Percentiles rank a stretch among this genome's conserved stretches.
These are phyloP conservation scores for Halictus rubicundus DNA, from an alignment of 1,140 invertebrate species.

Conservation along the genomic window DNA sequence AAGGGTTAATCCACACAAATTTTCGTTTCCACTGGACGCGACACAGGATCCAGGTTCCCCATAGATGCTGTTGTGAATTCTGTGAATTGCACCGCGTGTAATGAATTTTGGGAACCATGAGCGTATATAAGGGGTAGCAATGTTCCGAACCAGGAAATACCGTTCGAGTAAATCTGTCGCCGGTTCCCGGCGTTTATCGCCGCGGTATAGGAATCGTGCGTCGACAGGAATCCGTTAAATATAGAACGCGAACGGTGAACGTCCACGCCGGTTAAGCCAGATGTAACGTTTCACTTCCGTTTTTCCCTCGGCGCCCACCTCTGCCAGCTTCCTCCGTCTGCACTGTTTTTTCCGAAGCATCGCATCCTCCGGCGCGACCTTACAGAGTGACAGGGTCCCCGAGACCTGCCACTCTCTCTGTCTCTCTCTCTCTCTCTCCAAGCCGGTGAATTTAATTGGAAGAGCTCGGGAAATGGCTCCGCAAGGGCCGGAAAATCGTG, in stretches of 20 bases:
- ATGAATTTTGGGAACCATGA: no score
- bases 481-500: no score
- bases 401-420: background rate
- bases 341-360: background rate
- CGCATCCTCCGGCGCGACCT: background rate
- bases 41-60: no score
- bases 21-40: no score
- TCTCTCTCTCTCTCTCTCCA: no score
- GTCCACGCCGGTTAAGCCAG: conserved; percentile 66
- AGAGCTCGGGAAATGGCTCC: background rate
- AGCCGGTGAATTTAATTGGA: background rate
- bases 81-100: no score
- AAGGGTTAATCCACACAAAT: no score
- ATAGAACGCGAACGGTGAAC: conserved; percentile 53
- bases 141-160: conserved; percentile 25
- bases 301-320: conserved; percentile 42
- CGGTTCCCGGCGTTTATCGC: conserved; percentile 65
- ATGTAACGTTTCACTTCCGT: conserved; percentile 75
- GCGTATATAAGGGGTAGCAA: no score
- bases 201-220: conserved; percentile 56
- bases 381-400: background rate
- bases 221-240: conserved; percentile 65
- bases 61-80: no score
- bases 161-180: conserved; percentile 67
- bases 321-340: conserved; percentile 1